A percentile compares a stretch with the other conserved stretches of the same genome.
phyloP scores from a whole-genome alignment of 2,113 vertebrate species.

The Hippocampus mohnikei region DNA sequence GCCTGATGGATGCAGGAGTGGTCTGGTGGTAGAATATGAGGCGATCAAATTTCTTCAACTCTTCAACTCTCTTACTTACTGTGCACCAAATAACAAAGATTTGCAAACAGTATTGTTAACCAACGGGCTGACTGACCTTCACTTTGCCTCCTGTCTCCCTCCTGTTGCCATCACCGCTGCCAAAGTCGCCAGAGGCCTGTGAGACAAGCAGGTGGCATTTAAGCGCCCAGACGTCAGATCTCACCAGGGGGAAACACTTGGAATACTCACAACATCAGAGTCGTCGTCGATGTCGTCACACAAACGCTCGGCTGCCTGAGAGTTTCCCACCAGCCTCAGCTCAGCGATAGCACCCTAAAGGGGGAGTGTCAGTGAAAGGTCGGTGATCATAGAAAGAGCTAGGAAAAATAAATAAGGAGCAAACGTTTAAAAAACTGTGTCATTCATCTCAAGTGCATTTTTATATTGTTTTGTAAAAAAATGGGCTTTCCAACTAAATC shows the following conservation, averaged over 20 bases:
- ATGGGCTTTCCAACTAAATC: neutral
- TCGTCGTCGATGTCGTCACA: slow-evolving; percentile 84
- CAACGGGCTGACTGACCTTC: slow-evolving; percentile 23
- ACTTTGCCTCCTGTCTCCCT: neutral
- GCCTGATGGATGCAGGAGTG: slow-evolving; percentile 34
- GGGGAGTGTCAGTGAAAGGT: neutral
- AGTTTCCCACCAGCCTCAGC: slow-evolving; percentile 75
- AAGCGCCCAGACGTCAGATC: neutral
- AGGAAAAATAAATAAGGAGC: no score
- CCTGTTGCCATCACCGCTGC: slow-evolving; percentile 72
- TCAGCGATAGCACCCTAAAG: slow-evolving; percentile 82
- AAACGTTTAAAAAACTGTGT: neutral
- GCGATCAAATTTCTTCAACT: neutral
- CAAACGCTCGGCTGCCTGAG: slow-evolving; percentile 71
- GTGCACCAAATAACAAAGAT: neutral
- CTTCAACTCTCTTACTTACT: neutral
- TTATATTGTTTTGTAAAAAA: neutral
- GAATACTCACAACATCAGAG: slow-evolving; percentile 70
- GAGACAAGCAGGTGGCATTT: neutral
- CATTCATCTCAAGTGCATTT: neutral
- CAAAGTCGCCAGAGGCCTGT: slow-evolving; percentile 83
- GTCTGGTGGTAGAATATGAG: slow-evolving; percentile 26
- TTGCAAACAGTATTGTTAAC: neutral
- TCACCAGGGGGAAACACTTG: neutral
- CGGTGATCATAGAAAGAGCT: neutral